Evolutionary conservation across 2,113 vertebrate species (phyloP).

Genomic region (Lepus timidus): DNA sequence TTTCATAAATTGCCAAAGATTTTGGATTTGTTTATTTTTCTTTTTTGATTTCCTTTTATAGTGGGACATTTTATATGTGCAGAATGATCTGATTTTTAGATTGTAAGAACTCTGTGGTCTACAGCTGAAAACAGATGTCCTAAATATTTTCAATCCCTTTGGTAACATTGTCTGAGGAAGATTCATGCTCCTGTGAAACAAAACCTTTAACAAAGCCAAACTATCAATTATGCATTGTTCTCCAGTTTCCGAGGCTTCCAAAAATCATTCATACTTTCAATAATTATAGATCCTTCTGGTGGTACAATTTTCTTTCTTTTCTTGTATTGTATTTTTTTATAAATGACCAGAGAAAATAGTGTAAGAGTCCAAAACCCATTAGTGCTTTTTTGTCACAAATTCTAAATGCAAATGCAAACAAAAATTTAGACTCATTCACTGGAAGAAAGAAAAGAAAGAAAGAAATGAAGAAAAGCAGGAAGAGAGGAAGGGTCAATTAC

Average conservation of each 20-base stretch:
- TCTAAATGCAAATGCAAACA: not conserved
- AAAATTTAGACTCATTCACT: not conserved
- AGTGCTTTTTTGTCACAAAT: not conserved
- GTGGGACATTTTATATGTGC: not conserved
- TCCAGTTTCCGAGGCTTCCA: not conserved
- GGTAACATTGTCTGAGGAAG: not conserved
- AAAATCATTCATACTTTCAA: not conserved
- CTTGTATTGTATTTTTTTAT: not conserved
- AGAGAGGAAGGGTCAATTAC: not conserved
- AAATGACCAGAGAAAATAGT: not conserved
- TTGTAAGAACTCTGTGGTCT: not conserved
- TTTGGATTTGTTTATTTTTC: not conserved
- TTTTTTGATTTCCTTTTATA: not conserved
- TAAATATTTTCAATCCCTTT: not conserved
- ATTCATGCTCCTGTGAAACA: not conserved
- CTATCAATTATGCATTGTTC: not conserved
- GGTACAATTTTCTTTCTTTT: constrained; percentile 10
- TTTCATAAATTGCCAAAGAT: not conserved
- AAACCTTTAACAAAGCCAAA: not conserved
- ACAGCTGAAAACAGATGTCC: not conserved
- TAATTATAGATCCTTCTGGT: not conserved
- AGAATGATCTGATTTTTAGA: not conserved
- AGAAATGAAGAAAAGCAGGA: not conserved
- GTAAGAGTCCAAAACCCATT: not conserved
- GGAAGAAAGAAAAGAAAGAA: not conserved